phyloP scores from a whole-genome alignment of 1,140 invertebrate genomes.

The Popillia japonica region DNA sequence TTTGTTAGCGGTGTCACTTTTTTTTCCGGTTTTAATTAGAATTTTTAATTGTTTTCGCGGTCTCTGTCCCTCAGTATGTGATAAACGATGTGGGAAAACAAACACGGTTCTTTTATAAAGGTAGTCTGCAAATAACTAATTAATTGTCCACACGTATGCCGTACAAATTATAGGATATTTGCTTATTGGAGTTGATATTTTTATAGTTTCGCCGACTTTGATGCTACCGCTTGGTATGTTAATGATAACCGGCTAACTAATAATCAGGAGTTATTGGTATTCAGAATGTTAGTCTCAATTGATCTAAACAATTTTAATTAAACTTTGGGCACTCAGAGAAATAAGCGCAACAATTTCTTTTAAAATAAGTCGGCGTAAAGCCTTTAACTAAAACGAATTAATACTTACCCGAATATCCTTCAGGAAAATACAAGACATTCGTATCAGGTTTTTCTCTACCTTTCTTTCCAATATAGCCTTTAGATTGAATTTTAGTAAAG shows the following conservation, averaged over 20 bases:
- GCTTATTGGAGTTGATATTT: conserved; percentile 16
- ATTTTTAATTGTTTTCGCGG: conserved; percentile 28
- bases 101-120: neutral
- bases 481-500: conserved; percentile 65
- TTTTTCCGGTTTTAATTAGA: conserved; percentile 27
- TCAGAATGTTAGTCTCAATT: neutral
- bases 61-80: neutral
- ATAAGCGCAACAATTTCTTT: neutral
- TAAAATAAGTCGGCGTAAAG: neutral
- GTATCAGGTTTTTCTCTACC: conserved; percentile 65
- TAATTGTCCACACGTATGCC: conserved; percentile 18
- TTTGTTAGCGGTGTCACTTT: conserved; percentile 23
- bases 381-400: too few species aligned
- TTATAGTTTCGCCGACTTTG: neutral
- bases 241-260: neutral
- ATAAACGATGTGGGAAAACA: conserved; percentile 28
- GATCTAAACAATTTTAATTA: neutral
- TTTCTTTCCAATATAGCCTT: conserved; percentile 64
- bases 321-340: neutral
- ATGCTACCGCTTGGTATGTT: neutral
- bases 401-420: conserved; percentile 67
- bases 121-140: neutral
- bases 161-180: conserved; percentile 21
- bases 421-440: conserved; percentile 65
- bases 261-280: neutral